Evolutionary conservation across 1,140 invertebrate species (phyloP), one percentile per base, ranked within the genome.

Genomic region (Meloidogyne exigua): DNA sequence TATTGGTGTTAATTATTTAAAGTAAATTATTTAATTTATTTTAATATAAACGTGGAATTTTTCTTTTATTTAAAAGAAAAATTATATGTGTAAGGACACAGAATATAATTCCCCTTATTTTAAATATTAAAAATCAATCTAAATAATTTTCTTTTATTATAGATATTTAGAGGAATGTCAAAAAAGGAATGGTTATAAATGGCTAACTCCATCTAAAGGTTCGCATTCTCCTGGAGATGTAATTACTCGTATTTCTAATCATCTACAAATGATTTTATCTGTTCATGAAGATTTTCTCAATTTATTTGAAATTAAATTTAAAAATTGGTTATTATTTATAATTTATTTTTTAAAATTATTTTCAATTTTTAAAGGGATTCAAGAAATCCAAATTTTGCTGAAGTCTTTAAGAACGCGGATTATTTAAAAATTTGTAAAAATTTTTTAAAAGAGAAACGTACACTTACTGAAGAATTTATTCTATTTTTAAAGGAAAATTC

Each of bases 381-480:
- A 36, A 44, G 15, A 25, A 39, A 71, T 26, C 77, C 77, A 64
- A 68, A 79, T 72, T 36, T 79, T 39, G 78, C 77, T n/a, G 36
- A 80, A 63, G 76, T 79, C 12, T 62, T 79, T 15, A 71, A 78
- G 32, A 79, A 79, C 10, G 77, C 77, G 2, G 77, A 79, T 28
- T 79, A 81, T 73, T 44, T 79, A 21, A 79, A 79, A 42, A 79
- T 79, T 44, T 79, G 77, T 75, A 79, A 65, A 7, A 15, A 26
- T 23, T 79, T 79, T 23, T 42, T 79, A 25, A 80, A 78, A 11
- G 78, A 72, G 18, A 79, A 79, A 49, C 78, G 75, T 23, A 66
- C 21, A 11, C 64, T 79, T 18, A 67, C 44, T 62, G 65, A 36
- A 15, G 77, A 79, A 23, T 65, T 79, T 18, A 79, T 81, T 25